Percentiles rank a stretch among this genome's conserved stretches.
Evolutionary conservation across 2,113 vertebrate genomes (phyloP).

Genomic region (Eulemur macaco): DNA sequence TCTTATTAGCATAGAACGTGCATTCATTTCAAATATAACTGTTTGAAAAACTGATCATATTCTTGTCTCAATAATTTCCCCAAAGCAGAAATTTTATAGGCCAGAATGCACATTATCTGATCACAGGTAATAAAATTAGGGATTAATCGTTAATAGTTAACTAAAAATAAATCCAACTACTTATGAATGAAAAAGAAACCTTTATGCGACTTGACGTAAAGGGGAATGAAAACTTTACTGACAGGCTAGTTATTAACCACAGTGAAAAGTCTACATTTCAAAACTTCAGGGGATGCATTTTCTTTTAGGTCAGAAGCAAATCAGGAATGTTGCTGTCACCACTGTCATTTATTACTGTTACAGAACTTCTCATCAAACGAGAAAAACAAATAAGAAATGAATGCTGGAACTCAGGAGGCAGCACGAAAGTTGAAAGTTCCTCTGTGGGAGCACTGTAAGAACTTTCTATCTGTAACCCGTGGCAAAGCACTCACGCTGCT

Average conservation of each 20-base stretch:
- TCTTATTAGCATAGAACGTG: not conserved
- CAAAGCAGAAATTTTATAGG: not conserved
- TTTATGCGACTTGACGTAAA: slow-evolving; percentile 20
- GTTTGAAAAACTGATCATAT: not conserved
- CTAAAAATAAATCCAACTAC: slow-evolving; percentile 49
- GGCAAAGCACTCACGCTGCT: not conserved
- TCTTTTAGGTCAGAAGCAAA: slow-evolving; percentile 3
- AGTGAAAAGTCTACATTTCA: slow-evolving; percentile 21
- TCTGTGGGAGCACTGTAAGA: not conserved
- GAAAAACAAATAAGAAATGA: slow-evolving; percentile 12
- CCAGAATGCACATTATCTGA: not conserved
- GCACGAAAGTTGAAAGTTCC: not conserved
- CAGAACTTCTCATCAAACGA: not conserved
- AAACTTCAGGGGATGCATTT: not conserved
- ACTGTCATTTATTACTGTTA: not conserved
- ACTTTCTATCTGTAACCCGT: not conserved
- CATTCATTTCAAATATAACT: not conserved
- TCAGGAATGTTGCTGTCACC: not conserved
- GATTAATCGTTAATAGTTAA: not conserved
- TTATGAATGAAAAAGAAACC: slow-evolving; percentile 29
- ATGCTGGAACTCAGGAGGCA: not conserved
- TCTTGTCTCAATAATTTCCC: not conserved
- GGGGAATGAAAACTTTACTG: not conserved
- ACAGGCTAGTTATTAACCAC: slow-evolving; percentile 21
- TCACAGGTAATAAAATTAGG: slow-evolving; percentile 14